Evolutionary conservation across 1,140 invertebrate species (phyloP), one percentile per base, ranked within the genome.

Genomic region (Tribolium castaneum): DNA sequence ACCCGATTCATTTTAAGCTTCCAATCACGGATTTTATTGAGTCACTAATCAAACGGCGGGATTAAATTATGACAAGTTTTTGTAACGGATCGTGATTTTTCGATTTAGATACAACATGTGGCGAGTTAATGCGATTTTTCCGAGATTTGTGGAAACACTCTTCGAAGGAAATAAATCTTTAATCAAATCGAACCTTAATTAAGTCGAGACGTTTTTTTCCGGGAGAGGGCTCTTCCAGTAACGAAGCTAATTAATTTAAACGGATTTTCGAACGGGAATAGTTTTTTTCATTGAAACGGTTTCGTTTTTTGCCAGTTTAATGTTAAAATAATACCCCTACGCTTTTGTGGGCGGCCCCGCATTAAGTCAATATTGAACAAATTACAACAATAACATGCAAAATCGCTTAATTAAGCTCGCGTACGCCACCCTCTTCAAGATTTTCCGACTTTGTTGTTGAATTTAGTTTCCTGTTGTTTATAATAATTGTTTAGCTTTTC

Each of bases 1-100:
- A 39, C 59, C 30, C n/a, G 30, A 66, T 66, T 66, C 59, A 66
- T 66, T 66, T 66, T 66, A 66, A 66, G 59, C 59, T 12, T n/a
- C 59, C 59, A 66, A 66, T 66, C 59, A 66, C 12, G 59, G 16
- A 66, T 30, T 66, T 66, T 66, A 66, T 66, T 66, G 34, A 25
- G 59, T 66, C 59, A 66, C 59, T 66, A 66, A 66, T 66, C 59
- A 66, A 30, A 30, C 25, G 34, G 34, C 30, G 30, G 5, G 25
- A 30, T 30, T 30, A 30, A 30, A 30, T 30, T 30, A 30, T 30
- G 25, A 30, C 25, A 35, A 30, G 59, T 66, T 66, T 25, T 35
- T 9, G 25, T 30, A 30, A 30, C 25, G 25, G 25, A 30, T 30
- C 25, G 1, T 59, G 19, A 59, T 59, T 59, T 59, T 19, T n/a